A percentile compares a stretch with the other conserved stretches of the same genome.
Evolutionary conservation across 1,140 invertebrate species (phyloP).

Genomic region (Teleogryllus occipitalis): DNA sequence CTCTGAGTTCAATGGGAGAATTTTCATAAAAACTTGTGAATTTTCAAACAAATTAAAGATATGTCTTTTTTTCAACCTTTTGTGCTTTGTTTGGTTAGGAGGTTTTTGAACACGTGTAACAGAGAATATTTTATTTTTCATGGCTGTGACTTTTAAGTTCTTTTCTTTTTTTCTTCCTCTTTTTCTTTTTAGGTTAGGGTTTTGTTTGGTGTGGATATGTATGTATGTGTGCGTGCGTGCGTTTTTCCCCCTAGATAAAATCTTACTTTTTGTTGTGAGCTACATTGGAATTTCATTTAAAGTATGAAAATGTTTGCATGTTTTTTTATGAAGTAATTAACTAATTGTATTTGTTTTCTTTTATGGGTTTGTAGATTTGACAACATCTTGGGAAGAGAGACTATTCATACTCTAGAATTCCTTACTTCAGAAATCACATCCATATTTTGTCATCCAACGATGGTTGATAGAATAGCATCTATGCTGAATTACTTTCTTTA

Average conservation of each 20-base stretch:
- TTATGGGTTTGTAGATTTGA: slow-evolving; percentile 53
- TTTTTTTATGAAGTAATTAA: neutral
- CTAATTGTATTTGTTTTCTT: neutral
- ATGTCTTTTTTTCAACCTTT: too few species aligned
- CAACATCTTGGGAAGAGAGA: slow-evolving; percentile 85
- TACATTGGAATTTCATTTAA: neutral
- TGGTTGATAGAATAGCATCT: slow-evolving; percentile 85
- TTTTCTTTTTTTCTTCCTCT: too few species aligned
- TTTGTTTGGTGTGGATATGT: too few species aligned
- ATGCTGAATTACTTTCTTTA: slow-evolving; percentile 95
- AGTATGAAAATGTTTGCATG: neutral
- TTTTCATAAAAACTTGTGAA: too few species aligned
- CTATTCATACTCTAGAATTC: slow-evolving; percentile 75
- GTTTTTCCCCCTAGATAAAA: neutral
- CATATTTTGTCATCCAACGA: slow-evolving; percentile 83
- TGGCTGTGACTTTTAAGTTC: too few species aligned
- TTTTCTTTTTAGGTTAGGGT: too few species aligned
- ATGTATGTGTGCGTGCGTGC: too few species aligned
- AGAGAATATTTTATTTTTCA: too few species aligned
- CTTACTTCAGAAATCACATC: slow-evolving; percentile 75
- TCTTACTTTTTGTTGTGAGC: neutral
- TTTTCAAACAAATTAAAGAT: too few species aligned
- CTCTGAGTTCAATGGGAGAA: too few species aligned
- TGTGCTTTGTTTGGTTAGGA: too few species aligned
- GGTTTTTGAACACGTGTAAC: too few species aligned